Percentiles rank a stretch among this genome's conserved stretches.
These are phyloP conservation scores for Acanthurus leucopareius DNA, from an alignment of 2,797 vertebrate species.

Conservation along the genomic window DNA sequence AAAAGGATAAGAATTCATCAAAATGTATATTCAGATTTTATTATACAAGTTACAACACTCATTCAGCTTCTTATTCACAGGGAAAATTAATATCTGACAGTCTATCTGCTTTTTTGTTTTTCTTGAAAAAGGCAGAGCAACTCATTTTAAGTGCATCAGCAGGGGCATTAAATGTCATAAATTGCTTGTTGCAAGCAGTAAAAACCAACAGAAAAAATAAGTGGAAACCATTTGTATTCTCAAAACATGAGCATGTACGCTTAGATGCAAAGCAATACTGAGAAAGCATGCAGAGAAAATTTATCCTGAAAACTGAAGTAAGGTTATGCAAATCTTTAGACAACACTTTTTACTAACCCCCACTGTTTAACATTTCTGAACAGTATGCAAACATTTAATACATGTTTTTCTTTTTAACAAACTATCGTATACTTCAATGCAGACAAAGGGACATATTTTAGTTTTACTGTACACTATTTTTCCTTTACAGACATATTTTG, in stretches of 20 bases:
- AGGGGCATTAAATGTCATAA: constrained; percentile 1
- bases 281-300: neutral
- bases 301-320: constrained; percentile 10
- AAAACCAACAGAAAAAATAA: neutral
- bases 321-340: neutral
- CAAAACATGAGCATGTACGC: neutral
- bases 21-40: neutral
- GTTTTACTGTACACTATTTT: neutral
- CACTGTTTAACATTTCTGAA: neutral
- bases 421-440: neutral
- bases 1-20: neutral
- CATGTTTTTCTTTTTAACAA: neutral
- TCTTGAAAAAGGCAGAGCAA: neutral
- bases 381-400: neutral
- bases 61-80: too few relatives aligned
- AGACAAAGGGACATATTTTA: neutral
- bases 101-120: constrained; percentile 19
- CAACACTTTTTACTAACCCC: neutral
- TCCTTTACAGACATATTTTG: constrained; percentile 3
- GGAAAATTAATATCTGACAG: neutral
- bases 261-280: constrained; percentile 3
- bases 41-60: too few relatives aligned
- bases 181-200: neutral
- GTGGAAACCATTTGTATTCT: constrained; percentile 7
- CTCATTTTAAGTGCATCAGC: neutral